These are phyloP conservation scores for Coecobrya sp. DNA, from an alignment of 2,888 invertebrate species.

Conservation along the genomic window DNA sequence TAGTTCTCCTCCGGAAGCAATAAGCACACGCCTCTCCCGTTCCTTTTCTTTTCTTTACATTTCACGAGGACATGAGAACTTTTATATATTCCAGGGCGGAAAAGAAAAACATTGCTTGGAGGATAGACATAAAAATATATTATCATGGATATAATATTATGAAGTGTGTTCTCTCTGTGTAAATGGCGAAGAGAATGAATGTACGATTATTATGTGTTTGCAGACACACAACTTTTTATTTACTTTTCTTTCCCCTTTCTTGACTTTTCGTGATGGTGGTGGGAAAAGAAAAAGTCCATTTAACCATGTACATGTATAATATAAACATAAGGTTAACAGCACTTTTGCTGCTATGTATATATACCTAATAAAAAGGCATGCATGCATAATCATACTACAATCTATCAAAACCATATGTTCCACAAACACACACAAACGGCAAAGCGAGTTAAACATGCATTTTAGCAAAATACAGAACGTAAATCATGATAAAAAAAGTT, in stretches of 20 bases:
- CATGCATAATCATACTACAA: slow-evolving; percentile 51
- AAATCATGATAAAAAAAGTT: slow-evolving; percentile 81
- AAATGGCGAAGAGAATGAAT: slow-evolving; percentile 18
- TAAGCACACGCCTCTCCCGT: slow-evolving; percentile 78
- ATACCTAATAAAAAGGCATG: not conserved
- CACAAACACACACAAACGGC: not conserved
- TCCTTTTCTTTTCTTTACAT: slow-evolving; percentile 58
- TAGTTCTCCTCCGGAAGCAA: slow-evolving; percentile 75
- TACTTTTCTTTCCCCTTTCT: slow-evolving; percentile 67
- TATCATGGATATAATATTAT: not conserved
- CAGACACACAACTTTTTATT: slow-evolving; percentile 74
- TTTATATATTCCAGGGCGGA: slow-evolving; percentile 19
- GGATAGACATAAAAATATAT: slow-evolving; percentile 39
- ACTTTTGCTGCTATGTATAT: not conserved
- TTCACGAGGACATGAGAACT: slow-evolving; percentile 25
- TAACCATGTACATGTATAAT: slow-evolving; percentile 15
- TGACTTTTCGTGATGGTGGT: slow-evolving; percentile 62
- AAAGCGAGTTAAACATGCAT: slow-evolving; percentile 46
- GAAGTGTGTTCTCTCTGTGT: slow-evolving; percentile 15
- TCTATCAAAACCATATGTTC: slow-evolving; percentile 74
- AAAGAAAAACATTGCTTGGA: slow-evolving; percentile 62
- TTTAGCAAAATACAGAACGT: slow-evolving; percentile 59
- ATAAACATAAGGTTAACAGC: not conserved
- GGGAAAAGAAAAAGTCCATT: not conserved
- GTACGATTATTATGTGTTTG: slow-evolving; percentile 67